A percentile compares a stretch with the other conserved stretches of the same genome.
Evolutionary conservation across 2,888 invertebrate genomes (phyloP).

Genomic region (Auanema sp.): DNA sequence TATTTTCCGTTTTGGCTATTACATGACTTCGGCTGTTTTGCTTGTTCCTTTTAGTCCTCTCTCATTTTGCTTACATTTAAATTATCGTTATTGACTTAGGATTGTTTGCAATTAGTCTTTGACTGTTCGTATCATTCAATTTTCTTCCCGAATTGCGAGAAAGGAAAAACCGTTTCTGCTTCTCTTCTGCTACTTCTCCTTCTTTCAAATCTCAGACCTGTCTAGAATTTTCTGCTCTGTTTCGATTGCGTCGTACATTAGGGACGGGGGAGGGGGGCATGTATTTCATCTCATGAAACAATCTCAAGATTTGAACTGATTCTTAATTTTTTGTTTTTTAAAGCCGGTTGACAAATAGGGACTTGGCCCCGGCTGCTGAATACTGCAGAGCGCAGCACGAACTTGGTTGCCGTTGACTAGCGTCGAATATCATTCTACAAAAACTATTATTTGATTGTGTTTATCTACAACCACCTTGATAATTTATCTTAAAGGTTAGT

Average conservation of each 20-base stretch:
- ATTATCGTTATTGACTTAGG: too few species aligned
- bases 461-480: constrained; percentile 45
- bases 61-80: too few species aligned
- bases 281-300: constrained; percentile 8
- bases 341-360: constrained; percentile 40
- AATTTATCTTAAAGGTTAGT: constrained; percentile 11
- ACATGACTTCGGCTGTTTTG: too few species aligned
- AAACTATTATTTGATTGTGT: constrained; percentile 35
- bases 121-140: too few species aligned
- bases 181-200: too few species aligned
- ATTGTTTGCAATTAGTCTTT: too few species aligned
- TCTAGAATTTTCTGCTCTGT: not conserved
- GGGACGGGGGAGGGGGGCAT: not conserved
- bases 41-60: too few species aligned
- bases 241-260: constrained; percentile 18
- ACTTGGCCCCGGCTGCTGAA: constrained; percentile 51
- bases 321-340: constrained; percentile 15
- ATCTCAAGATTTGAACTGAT: constrained; percentile 1
- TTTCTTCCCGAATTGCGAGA: too few species aligned
- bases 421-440: constrained; percentile 26
- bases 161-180: too few species aligned
- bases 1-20: too few species aligned
- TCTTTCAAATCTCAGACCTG: not conserved
- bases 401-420: constrained; percentile 41
- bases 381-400: constrained; percentile 59